phyloP scores from a whole-genome alignment of 2,797 vertebrate species.

The Cetoscarus ocellatus region DNA sequence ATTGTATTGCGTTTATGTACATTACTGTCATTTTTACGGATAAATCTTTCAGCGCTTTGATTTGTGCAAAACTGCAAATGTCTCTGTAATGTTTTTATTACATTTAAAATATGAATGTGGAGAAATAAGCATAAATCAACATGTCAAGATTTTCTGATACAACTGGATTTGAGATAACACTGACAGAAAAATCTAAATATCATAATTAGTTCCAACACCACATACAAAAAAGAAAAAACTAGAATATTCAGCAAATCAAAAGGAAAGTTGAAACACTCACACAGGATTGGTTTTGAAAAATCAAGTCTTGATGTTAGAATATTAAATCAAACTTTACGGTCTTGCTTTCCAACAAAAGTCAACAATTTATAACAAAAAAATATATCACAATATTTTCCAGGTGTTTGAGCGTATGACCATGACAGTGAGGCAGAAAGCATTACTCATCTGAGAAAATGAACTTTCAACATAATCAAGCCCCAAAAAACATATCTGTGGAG shows the following conservation, averaged over 20 bases:
- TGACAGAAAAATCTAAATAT: slow-evolving; percentile 47
- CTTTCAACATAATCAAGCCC: slow-evolving; percentile 11
- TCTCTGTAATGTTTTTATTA: slow-evolving; percentile 37
- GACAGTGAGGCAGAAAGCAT: slow-evolving; percentile 2
- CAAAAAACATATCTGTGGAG: background rate
- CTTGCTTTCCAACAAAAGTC: slow-evolving; percentile 21
- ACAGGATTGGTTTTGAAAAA: slow-evolving; percentile 38
- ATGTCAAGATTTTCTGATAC: slow-evolving; percentile 19
- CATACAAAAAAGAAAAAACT: slow-evolving; percentile 66
- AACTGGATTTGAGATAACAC: slow-evolving; percentile 35
- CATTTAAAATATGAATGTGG: slow-evolving; percentile 17
- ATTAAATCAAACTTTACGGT: slow-evolving; percentile 42
- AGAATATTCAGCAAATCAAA: slow-evolving; percentile 56
- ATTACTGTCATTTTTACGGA: slow-evolving; percentile 23
- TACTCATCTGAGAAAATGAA: slow-evolving; percentile 9
- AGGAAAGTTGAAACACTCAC: slow-evolving; percentile 61
- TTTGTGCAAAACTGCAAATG: slow-evolving; percentile 64
- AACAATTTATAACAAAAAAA: slow-evolving; percentile 20
- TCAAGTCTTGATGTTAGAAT: slow-evolving; percentile 18
- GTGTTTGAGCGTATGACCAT: background rate
- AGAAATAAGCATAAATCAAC: slow-evolving; percentile 22
- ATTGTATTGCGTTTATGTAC: slow-evolving; percentile 41
- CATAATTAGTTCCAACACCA: slow-evolving; percentile 68
- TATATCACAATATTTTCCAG: slow-evolving; percentile 4
- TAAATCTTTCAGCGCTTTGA: slow-evolving; percentile 15